Conservation (phyloP, 64 coral and sea anemone genomes). For the Cladopsammia gracilis region DNA sequence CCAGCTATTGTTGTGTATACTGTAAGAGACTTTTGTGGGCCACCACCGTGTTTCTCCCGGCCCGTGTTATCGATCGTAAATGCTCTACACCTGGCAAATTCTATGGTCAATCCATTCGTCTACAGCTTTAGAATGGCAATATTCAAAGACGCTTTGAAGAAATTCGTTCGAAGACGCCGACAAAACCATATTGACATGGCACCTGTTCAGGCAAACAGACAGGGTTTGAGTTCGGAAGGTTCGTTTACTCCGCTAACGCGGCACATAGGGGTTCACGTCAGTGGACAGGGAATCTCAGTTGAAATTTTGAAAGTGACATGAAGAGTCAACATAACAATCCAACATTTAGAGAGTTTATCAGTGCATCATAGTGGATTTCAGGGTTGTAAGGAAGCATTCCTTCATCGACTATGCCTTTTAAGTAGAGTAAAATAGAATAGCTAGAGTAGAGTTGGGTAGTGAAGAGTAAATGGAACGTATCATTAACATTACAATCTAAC, state of each 20-base stretch:
- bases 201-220: background rate
- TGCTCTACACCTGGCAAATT: background rate
- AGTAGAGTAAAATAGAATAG: background rate
- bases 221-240: too few species aligned
- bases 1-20: background rate
- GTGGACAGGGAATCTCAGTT: too few species aligned
- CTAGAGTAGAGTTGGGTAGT: background rate
- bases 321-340: too few species aligned
- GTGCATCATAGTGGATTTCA: too few species aligned
- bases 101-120: slow-evolving; percentile 15
- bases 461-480: background rate
- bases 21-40: background rate
- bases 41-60: background rate
- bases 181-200: background rate
- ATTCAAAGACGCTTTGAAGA: slow-evolving; percentile 18
- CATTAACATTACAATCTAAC: too few species aligned
- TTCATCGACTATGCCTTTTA: too few species aligned
- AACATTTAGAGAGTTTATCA: too few species aligned
- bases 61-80: background rate
- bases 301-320: too few species aligned
- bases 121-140: background rate
- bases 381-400: too few species aligned
- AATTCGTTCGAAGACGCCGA: background rate
- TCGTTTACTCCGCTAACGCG: background rate
- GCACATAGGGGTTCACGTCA: too few species aligned